Evolutionary conservation across 1,140 invertebrate species (phyloP), one percentile per base, ranked within the genome.

Genomic region (Temnothorax longispinosus): DNA sequence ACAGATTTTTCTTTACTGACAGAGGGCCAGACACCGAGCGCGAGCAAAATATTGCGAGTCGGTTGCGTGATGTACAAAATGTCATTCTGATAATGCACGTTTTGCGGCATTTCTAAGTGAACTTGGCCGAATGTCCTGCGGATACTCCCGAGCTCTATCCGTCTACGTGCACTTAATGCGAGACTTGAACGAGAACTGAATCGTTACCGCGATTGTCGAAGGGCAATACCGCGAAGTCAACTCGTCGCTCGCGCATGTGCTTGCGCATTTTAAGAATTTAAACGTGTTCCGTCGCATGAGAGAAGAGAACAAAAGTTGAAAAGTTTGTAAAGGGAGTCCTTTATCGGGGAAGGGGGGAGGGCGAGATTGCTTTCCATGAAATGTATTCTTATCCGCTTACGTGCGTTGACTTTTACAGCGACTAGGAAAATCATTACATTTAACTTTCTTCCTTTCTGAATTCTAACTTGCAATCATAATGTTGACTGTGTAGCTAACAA

Each of bases 231-330:
- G 18, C n/a, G 27, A 84, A 54, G 50, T 60, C 54, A 58, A 71
- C 21, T 56, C 15, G 8, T 47, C 65, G 11, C 8, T 32, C 47
- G 67, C 21, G 47, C 38, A 81, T 60, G 18, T 56, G 67, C 32
- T 74, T 50, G 80, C 67, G 67, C 54, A 32, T 21, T 7, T 72
- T 7, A 74, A 60, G 74, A 13, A 84, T 75, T 84, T 11, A 84
- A 60, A 75, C 10, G 44, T 27, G 27, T 1, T 27, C 27, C 27
- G 27, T 65, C 41, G 41, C 67, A 41, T 81, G 54, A 72, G 15
- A 47, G 7, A 21, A 72, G 18, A 50, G 32, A 84, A 35, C 35
- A 44, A 21, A 75, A 27, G 8, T 21, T 38, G 21, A 38, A 32
- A 84, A 62, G 27, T 84, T 84, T 35, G 3, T 41, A 50, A 50